Base-by-base conservation (phyloP, 2,888 invertebrate species). In the Rambutsinella grinnellia region DNA sequence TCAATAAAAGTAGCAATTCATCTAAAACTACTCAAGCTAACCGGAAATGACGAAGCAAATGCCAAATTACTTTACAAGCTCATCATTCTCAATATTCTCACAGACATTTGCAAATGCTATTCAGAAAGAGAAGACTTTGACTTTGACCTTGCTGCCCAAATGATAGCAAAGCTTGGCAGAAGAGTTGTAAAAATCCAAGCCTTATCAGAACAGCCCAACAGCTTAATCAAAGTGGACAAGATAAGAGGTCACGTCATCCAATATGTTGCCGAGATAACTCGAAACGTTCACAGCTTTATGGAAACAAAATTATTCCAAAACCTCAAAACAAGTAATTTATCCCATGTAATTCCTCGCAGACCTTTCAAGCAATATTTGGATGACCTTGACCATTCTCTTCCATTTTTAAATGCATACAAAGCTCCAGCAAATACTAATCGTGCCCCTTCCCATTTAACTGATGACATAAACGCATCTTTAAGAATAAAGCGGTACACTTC, bases 131-230 rank as follows among this genome's bases (percentile, higher is more conserved):
- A 5, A 10, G 54, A 63, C 2, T 19, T 57, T n/a, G 60, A 65
- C 21, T n/a, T 58, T 47, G 72, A 72, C 36, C 6, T 65, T 2
- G 24, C 58, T 1, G 17, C n/a, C 26, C 72, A 72, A 53, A 49
- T 72, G 17, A 5, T 60, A n/a, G 72, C 72, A 0, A 72, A 72
- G 27, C 23, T 71, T n/a, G 63, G 71, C 1, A 21, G 57, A 17
- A 27, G 72, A 15, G 60, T 58, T 10, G 0, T 2, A n/a, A 71
- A 71, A 24, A 15, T 71, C 27, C 21, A 62, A 21, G 8, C 19
- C 2, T 21, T 51, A 19, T 46, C 46, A 8, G 23, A 10, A 8
- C 13, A 3, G 6, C 3, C 13, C 23, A 54, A 5, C 6, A 19
- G 17, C 19, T 17, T 3, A 1, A 24, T 19, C 8, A 28, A n/a